phyloP scores from a whole-genome alignment of 1,140 invertebrate species.

The Hormaphis cornu region DNA sequence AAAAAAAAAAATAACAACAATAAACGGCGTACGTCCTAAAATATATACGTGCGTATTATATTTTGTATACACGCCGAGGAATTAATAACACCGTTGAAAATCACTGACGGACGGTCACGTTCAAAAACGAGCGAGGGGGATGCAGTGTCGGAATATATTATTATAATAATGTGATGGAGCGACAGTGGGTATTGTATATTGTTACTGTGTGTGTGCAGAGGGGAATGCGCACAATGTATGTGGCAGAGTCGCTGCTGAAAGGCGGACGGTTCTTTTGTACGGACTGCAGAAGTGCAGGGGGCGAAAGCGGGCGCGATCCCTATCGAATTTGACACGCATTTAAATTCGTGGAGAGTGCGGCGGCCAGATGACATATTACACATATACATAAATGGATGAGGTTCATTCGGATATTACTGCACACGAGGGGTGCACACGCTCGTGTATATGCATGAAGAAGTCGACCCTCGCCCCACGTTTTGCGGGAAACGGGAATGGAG shows the following conservation, averaged over 20 bases:
- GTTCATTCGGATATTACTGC: slow-evolving; percentile 18
- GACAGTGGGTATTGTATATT: background rate
- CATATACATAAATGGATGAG: slow-evolving; percentile 32
- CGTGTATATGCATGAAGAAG: too few species aligned
- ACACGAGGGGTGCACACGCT: background rate
- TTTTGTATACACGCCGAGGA: background rate
- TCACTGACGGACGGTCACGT: slow-evolving; percentile 4
- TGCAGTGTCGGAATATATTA: background rate
- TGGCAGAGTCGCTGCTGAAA: too few species aligned
- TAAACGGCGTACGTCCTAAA: background rate
- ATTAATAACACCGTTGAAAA: slow-evolving; percentile 32
- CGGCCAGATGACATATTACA: slow-evolving; percentile 27
- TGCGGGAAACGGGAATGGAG: too few species aligned
- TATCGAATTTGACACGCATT: slow-evolving; percentile 32
- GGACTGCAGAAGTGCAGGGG: slow-evolving; percentile 8
- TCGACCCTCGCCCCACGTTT: too few species aligned
- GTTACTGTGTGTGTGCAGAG: too few species aligned
- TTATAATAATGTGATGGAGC: background rate
- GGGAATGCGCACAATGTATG: too few species aligned
- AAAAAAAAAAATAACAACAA: slow-evolving; percentile 6
- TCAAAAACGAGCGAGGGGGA: background rate
- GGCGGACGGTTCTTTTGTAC: slow-evolving; percentile 1
- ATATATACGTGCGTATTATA: background rate
- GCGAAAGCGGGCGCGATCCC: slow-evolving; percentile 13
- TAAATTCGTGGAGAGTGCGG: slow-evolving; percentile 20